Base-by-base conservation (phyloP, 1,140 invertebrate species). In the Cyrtorhinus lividipennis region DNA sequence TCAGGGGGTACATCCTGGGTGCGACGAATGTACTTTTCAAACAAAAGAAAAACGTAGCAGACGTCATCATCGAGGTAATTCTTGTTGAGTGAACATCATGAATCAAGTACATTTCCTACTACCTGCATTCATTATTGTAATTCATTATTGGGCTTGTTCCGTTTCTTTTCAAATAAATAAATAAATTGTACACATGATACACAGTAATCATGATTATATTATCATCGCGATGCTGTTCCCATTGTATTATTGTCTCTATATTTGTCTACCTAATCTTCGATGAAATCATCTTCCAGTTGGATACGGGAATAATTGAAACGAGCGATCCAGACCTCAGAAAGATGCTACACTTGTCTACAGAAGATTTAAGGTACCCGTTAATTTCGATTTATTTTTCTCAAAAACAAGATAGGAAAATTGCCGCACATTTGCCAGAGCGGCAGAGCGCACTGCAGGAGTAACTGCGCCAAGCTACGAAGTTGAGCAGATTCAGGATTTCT, bases 11-110 rank as follows among this genome's bases (percentile, higher is more conserved):
- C 75, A 77, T 97, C 38, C 88, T 97, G 65, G 96, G 96, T 57
- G 95, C 95, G 8, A 97, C 95, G 38, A 99, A 99, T 81, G 85
- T 96, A 18, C 77, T 99, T 5, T 99, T 98, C 71, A 93, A 94
- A 73, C 94, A 97, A 70, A 95, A 95, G 71, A 83, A 86, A 64
- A 88, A 95, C 70, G 74, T 96, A 2, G 88, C 92, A 69, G 95
- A 99, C 78, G 87, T 93, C 26, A 75, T 98, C 59, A 81, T 99
- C 12, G 94, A 95, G 76, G 70, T 68, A 26, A 59, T 60, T 59
- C n/a, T 22, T 18, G 24, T 26, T 58, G 62, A 22, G 15, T 53
- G 20, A 15, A 22, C 30, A 5, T 8, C 30, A 38, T 38, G 30
- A 59, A 57, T 5, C 44, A 53, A 45, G 48, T 20, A 20, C 20